These are phyloP conservation scores for Candidula unifasciata DNA, from an alignment of 2,888 invertebrate species.

Conservation along the genomic window DNA sequence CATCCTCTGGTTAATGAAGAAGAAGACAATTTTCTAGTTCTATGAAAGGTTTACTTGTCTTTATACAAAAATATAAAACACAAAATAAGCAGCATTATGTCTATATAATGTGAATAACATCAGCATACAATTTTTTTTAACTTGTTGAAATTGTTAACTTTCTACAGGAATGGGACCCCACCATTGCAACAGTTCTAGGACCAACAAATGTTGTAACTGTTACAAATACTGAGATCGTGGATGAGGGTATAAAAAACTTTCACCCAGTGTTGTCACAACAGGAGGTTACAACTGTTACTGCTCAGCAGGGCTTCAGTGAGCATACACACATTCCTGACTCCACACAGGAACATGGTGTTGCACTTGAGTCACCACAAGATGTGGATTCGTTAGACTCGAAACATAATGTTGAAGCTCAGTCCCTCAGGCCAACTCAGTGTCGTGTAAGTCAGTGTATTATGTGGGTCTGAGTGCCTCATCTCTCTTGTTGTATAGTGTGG, in stretches of 20 bases:
- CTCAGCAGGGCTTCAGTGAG: not conserved
- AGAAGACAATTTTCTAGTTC: too few relatives aligned
- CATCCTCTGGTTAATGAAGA: too few relatives aligned
- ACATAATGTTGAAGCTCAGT: slow-evolving; percentile 15
- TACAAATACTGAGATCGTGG: slow-evolving; percentile 1
- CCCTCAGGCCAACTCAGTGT: slow-evolving; percentile 52
- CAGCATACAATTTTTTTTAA: not conserved
- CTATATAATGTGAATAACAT: not conserved
- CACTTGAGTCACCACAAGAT: not conserved
- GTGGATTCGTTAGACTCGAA: slow-evolving; percentile 26
- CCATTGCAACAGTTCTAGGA: slow-evolving; percentile 1
- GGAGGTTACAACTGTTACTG: not conserved
- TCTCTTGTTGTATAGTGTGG: too few relatives aligned
- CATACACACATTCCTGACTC: not conserved
- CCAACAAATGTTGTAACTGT: slow-evolving; percentile 1
- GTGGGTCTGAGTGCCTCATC: too few relatives aligned
- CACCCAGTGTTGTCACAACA: not conserved
- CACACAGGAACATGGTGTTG: not conserved
- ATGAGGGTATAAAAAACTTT: slow-evolving; percentile 3
- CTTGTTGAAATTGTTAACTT: not conserved
- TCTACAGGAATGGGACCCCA: slow-evolving; percentile 34
- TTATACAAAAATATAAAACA: too few relatives aligned
- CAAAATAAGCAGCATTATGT: too few relatives aligned
- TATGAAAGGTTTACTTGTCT: too few relatives aligned
- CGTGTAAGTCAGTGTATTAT: slow-evolving; percentile 38